phyloP scores from a whole-genome alignment of 1,140 invertebrate species.

The Hylaeus volcanicus region DNA sequence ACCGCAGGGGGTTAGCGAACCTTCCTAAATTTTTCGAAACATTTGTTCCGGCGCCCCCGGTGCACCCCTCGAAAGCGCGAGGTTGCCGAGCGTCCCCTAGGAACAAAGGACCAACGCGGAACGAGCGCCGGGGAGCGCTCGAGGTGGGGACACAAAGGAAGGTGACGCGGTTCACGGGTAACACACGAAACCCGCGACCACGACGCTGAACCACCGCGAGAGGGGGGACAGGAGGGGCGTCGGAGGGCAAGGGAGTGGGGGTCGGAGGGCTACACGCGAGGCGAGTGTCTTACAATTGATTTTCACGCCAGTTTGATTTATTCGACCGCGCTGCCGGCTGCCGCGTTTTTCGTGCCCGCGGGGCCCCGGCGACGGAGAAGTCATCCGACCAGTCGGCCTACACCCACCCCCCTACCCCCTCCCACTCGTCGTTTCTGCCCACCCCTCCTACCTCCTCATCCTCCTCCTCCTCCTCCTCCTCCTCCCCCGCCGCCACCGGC shows the following conservation, averaged over 20 bases:
- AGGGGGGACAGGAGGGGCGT: background rate
- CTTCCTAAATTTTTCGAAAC: too few relatives aligned
- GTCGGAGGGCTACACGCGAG: slow-evolving; percentile 52
- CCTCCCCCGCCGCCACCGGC: too few relatives aligned
- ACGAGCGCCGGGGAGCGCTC: background rate
- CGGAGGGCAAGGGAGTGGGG: background rate
- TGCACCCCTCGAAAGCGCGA: too few relatives aligned
- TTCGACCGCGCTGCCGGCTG: slow-evolving; percentile 66
- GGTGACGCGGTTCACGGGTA: slow-evolving; percentile 45
- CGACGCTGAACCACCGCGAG: background rate
- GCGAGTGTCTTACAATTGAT: slow-evolving; percentile 76
- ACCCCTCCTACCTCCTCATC: background rate
- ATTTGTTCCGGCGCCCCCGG: too few relatives aligned
- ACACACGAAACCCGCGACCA: slow-evolving; percentile 33
- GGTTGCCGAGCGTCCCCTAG: background rate
- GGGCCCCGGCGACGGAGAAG: slow-evolving; percentile 53
- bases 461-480: too few relatives aligned
- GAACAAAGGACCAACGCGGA: slow-evolving; percentile 33
- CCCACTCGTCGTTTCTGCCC: slow-evolving; percentile 8
- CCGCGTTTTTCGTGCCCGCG: slow-evolving; percentile 69
- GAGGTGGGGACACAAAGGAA: slow-evolving; percentile 47
- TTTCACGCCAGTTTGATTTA: slow-evolving; percentile 78
- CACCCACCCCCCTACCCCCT: background rate
- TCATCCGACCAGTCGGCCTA: slow-evolving; percentile 56
- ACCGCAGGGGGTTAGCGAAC: too few relatives aligned